These are phyloP conservation scores for Margarornis squamiger DNA, from an alignment of 2,797 vertebrate species.

Conservation along the genomic window DNA sequence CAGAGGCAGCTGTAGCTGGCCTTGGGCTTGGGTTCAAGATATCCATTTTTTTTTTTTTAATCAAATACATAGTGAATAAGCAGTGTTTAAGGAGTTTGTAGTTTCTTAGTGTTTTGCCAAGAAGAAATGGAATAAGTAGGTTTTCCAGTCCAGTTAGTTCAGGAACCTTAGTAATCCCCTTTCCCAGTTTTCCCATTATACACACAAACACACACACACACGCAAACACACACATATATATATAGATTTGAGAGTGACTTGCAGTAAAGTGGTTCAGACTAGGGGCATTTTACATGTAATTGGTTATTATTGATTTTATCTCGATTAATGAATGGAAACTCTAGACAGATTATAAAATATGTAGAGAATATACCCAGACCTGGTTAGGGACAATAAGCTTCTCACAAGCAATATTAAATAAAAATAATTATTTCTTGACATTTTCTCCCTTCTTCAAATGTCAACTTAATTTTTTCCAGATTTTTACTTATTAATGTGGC, in stretches of 20 bases:
- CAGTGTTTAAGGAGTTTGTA: neutral
- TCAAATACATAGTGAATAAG: neutral
- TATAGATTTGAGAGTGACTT: no score
- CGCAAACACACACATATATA: no score
- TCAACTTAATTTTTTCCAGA: constrained; percentile 22
- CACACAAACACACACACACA: no score
- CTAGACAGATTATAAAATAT: neutral
- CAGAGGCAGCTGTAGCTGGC: constrained; percentile 13
- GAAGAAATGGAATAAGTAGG: neutral
- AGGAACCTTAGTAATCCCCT: neutral
- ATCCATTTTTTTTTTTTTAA: neutral
- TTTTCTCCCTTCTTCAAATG: constrained; percentile 49
- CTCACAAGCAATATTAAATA: neutral
- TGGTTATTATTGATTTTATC: neutral
- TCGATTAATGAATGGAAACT: neutral
- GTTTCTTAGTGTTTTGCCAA: neutral
- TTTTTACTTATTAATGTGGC: neutral
- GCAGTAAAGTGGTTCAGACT: neutral
- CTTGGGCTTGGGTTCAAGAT: constrained; percentile 5
- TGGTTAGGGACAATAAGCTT: neutral
- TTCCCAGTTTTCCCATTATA: neutral
- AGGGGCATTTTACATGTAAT: neutral
- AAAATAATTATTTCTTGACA: constrained; percentile 45
- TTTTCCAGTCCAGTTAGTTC: neutral
- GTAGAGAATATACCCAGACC: neutral